These are phyloP conservation scores for Chromoteleia sp. DNA, from an alignment of 2,888 invertebrate genomes.

Conservation along the genomic window DNA sequence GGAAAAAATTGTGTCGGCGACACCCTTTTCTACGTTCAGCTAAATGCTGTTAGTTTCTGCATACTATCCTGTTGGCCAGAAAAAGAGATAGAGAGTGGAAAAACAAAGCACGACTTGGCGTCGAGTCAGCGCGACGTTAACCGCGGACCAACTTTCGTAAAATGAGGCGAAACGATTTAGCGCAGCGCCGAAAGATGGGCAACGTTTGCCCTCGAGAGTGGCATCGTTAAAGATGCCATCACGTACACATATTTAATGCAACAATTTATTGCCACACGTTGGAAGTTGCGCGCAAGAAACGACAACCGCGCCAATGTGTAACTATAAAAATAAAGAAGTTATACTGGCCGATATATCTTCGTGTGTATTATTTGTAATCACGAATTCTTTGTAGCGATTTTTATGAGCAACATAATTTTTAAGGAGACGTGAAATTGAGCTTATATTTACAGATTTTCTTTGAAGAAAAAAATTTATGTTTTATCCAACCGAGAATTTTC, in stretches of 20 bases:
- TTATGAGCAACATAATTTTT: too few relatives aligned
- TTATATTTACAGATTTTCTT: too few relatives aligned
- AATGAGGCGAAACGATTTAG: slow-evolving; percentile 51
- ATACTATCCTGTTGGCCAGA: slow-evolving; percentile 12
- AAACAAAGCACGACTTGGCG: slow-evolving; percentile 10
- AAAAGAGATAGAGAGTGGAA: slow-evolving; percentile 3
- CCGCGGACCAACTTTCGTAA: slow-evolving; percentile 42
- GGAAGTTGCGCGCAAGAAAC: too few relatives aligned
- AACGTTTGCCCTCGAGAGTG: slow-evolving; percentile 42
- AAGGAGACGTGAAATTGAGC: too few relatives aligned
- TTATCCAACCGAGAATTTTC: too few relatives aligned
- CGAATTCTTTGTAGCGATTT: too few relatives aligned
- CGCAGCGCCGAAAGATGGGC: slow-evolving; percentile 37
- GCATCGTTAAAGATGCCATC: slow-evolving; percentile 53
- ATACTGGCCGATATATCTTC: too few relatives aligned
- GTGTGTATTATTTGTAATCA: too few relatives aligned
- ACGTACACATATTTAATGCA: slow-evolving; percentile 52
- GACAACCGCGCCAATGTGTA: too few relatives aligned
- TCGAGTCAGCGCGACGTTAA: slow-evolving; percentile 44
- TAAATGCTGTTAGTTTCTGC: slow-evolving; percentile 34
- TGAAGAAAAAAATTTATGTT: too few relatives aligned
- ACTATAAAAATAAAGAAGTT: too few relatives aligned
- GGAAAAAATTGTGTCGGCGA: slow-evolving; percentile 13
- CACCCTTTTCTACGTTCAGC: slow-evolving; percentile 14
- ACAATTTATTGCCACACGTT: slow-evolving; percentile 26